These are phyloP conservation scores for Ispidina lecontei DNA, from an alignment of 2,797 vertebrate species.

Conservation along the genomic window DNA sequence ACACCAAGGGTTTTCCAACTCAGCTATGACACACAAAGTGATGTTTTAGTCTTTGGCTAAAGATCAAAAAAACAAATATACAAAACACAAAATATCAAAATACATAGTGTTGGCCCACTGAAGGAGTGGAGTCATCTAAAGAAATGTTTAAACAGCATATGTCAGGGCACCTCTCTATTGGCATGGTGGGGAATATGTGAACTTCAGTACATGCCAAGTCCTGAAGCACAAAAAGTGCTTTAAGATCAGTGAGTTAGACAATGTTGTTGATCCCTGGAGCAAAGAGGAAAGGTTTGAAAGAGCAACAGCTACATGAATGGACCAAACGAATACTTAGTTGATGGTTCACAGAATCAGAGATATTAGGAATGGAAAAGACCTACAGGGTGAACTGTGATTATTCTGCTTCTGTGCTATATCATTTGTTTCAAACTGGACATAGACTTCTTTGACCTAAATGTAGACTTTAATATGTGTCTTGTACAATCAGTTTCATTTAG, in stretches of 20 bases:
- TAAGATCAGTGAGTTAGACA: slow-evolving; percentile 34
- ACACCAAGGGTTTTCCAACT: background rate
- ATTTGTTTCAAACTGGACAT: background rate
- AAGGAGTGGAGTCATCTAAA: background rate
- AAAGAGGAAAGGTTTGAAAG: slow-evolving; percentile 21
- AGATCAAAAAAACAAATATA: background rate
- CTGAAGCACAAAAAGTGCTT: slow-evolving; percentile 29
- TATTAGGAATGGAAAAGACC: slow-evolving; percentile 42
- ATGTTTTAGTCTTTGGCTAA: background rate
- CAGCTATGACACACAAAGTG: background rate
- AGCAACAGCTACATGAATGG: background rate
- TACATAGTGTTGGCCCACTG: background rate
- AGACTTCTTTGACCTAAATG: slow-evolving; percentile 10
- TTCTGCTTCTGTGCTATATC: slow-evolving; percentile 6
- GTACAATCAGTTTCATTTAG: background rate
- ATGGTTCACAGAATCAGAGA: slow-evolving; percentile 4
- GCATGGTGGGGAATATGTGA: background rate
- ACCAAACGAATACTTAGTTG: background rate
- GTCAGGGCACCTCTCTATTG: fast-evolving
- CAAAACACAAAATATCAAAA: background rate
- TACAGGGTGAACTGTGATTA: slow-evolving; percentile 5
- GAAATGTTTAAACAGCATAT: background rate
- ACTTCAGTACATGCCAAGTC: background rate
- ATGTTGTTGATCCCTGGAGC: slow-evolving; percentile 51
- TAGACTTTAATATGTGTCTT: background rate